phyloP scores from a whole-genome alignment of 2,888 invertebrate species.

The Willowsia nigromaculata region DNA sequence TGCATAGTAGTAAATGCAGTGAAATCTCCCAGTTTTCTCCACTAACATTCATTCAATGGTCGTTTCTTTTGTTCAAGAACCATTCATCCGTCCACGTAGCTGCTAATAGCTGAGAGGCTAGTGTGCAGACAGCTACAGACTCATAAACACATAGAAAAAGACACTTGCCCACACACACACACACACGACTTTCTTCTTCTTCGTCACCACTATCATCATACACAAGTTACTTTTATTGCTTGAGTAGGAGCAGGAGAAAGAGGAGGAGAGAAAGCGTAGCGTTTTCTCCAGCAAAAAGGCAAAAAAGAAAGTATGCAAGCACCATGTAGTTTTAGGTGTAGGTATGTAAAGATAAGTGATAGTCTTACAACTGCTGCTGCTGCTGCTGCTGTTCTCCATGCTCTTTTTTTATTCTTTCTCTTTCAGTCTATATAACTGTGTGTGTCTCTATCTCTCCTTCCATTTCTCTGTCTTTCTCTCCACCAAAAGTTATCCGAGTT shows the following conservation, averaged over 20 bases:
- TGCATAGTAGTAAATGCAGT: neutral
- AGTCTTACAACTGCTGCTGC: constrained; percentile 65
- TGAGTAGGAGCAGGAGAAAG: neutral
- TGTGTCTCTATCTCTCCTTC: neutral
- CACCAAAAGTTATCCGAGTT: neutral
- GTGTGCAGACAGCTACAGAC: neutral
- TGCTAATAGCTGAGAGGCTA: neutral
- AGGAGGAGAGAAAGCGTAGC: neutral
- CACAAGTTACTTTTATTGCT: neutral
- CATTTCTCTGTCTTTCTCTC: neutral
- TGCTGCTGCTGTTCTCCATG: neutral
- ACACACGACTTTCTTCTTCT: neutral
- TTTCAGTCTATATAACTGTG: too few relatives aligned
- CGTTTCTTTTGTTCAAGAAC: constrained; percentile 21
- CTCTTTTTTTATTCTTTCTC: neutral
- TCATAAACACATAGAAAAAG: neutral
- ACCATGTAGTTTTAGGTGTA: constrained; percentile 44
- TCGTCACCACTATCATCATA: neutral
- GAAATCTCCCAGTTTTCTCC: neutral
- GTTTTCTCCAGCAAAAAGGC: constrained; percentile 1
- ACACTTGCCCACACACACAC: too few relatives aligned
- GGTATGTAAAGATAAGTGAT: constrained; percentile 61
- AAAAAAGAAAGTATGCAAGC: constrained; percentile 49
- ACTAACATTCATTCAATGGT: neutral
- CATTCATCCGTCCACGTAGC: neutral